A percentile compares a stretch with the other conserved stretches of the same genome.
Conservation (phyloP, 2,888 invertebrate genomes). For the Micoletzkya japonica region DNA sequence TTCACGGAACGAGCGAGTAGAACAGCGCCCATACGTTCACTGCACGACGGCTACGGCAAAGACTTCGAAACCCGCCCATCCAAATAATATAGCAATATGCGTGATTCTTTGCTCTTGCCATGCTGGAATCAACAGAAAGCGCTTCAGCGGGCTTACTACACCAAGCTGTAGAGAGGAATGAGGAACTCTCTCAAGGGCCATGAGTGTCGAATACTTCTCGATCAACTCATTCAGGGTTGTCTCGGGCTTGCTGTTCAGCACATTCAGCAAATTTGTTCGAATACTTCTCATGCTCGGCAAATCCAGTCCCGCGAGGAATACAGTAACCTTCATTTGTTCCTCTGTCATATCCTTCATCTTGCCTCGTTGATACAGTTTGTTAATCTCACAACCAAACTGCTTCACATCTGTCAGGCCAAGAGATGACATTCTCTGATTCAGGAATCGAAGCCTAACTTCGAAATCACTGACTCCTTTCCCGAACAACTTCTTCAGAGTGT, state of each 20-base stretch:
- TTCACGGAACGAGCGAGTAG: too few species aligned
- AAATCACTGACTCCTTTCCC: background rate
- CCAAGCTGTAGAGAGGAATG: too few species aligned
- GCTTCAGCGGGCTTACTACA: too few species aligned
- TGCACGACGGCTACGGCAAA: too few species aligned
- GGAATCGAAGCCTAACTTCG: background rate
- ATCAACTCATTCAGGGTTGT: background rate
- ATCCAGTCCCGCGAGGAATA: background rate
- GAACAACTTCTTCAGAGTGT: background rate
- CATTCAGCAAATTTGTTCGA: background rate
- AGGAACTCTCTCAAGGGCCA: slow-evolving; percentile 4
- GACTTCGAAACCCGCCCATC: too few species aligned
- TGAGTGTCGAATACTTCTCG: background rate
- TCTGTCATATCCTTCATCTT: background rate
- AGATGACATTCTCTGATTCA: background rate
- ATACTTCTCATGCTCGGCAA: background rate
- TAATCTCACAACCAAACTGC: background rate
- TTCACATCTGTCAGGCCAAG: slow-evolving; percentile 1
- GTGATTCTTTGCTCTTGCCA: too few species aligned
- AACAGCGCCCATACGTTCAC: too few species aligned
- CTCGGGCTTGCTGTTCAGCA: background rate
- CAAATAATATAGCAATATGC: too few species aligned
- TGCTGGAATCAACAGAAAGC: too few species aligned
- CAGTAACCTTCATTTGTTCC: slow-evolving; percentile 1
- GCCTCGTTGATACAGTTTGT: slow-evolving; percentile 2